Evolutionary conservation across 2,113 vertebrate species (phyloP).

Genomic region (Dasypus novemcinctus): DNA sequence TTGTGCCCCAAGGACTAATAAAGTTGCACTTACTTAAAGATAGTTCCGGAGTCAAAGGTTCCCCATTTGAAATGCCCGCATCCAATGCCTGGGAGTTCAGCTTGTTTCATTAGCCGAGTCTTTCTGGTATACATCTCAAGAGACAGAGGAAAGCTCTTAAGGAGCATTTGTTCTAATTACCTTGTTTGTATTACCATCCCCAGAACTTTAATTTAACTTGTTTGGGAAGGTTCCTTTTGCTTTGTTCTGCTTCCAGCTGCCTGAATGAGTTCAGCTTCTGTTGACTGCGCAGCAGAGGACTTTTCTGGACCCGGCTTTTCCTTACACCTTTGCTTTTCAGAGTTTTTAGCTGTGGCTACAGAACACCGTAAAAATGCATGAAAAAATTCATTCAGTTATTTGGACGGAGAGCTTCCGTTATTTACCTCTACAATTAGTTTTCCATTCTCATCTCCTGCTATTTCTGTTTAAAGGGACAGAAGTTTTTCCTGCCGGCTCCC

Average conservation of each 20-base stretch:
- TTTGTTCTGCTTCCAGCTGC: background rate
- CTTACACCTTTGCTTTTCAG: background rate
- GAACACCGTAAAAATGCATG: background rate
- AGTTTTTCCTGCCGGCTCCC: background rate
- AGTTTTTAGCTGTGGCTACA: background rate
- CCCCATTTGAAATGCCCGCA: background rate
- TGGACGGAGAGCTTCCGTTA: background rate
- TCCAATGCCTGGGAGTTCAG: background rate
- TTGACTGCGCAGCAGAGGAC: background rate
- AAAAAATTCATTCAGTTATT: background rate
- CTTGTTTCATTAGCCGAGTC: background rate
- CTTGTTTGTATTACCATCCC: slow-evolving; percentile 34
- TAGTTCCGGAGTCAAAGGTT: background rate
- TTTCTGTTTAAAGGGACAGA: background rate
- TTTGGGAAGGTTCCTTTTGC: slow-evolving; percentile 2
- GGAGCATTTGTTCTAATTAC: slow-evolving; percentile 33
- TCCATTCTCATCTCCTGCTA: background rate
- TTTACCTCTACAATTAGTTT: background rate
- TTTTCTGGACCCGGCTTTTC: background rate
- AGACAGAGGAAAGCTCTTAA: background rate
- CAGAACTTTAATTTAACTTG: slow-evolving; percentile 11
- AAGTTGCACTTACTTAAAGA: background rate
- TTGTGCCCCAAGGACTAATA: slow-evolving; percentile 21
- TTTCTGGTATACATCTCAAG: background rate
- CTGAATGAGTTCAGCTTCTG: background rate